These are phyloP conservation scores for Bos taurus DNA, from an alignment of 2,113 vertebrate species.

Conservation along the genomic window ARS-UCD2.0 NC_037328.1:127483501-127484000, in stretches of 20 bases:
- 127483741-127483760: not conserved
- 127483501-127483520: not conserved
- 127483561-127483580: not conserved
- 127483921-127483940: not conserved
- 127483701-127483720: not conserved
- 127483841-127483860: not conserved
- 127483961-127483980: not conserved
- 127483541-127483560: not conserved
- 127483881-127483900: not conserved
- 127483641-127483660: not conserved
- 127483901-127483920: not conserved
- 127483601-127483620: not conserved
- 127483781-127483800: not conserved
- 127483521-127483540: not conserved
- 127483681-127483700: not conserved
- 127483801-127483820: not conserved
- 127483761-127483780: not conserved
- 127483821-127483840: not conserved
- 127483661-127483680: not conserved
- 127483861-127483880: not conserved
- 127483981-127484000: not conserved
- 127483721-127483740: not conserved
- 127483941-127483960: not conserved
- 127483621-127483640: not conserved
- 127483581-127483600: not conserved